Evolutionary conservation across 1,140 invertebrate genomes (phyloP).

Genomic region (Drosophila bipectinata): DNA sequence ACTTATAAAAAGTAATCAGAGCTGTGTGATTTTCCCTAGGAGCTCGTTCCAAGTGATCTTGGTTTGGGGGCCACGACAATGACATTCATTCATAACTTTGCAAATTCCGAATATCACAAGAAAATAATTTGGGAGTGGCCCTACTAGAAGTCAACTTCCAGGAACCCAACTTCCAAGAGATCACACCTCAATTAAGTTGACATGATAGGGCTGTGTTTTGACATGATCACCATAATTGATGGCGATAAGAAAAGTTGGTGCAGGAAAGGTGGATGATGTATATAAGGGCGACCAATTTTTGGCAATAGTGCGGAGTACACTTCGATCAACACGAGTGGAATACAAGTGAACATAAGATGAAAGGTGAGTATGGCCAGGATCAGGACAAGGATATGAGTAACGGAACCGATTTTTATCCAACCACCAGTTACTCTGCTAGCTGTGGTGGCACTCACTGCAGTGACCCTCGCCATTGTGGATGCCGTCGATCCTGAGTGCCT

Average conservation of each 20-base stretch:
- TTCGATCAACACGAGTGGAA: slow-evolving; percentile 55
- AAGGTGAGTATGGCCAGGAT: slow-evolving; percentile 44
- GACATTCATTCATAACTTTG: slow-evolving; percentile 60
- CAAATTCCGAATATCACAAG: slow-evolving; percentile 5
- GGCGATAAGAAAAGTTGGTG: slow-evolving; percentile 29
- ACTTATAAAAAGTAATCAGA: slow-evolving; percentile 1
- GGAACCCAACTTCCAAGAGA: slow-evolving; percentile 44
- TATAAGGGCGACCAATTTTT: slow-evolving; percentile 59
- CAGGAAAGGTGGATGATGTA: slow-evolving; percentile 25
- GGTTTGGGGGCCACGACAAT: slow-evolving; percentile 20
- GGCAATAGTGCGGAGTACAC: slow-evolving; percentile 64
- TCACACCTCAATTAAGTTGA: slow-evolving; percentile 62
- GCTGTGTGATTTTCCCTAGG: not conserved
- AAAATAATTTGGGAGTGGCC: slow-evolving; percentile 42
- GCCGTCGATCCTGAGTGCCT: slow-evolving; percentile 77
- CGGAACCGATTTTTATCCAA: not conserved
- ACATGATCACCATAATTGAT: slow-evolving; percentile 49
- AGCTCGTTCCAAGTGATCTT: slow-evolving; percentile 9
- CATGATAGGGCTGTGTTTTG: slow-evolving; percentile 48
- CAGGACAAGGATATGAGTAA: not conserved
- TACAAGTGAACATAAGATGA: slow-evolving; percentile 58
- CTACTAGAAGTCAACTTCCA: slow-evolving; percentile 43
- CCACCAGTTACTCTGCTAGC: slow-evolving; percentile 62
- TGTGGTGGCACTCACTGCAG: slow-evolving; percentile 65
- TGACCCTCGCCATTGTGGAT: slow-evolving; percentile 41